Conservation (phyloP, 2,113 vertebrate species). For the Neotragus pygmaeus region DNA sequence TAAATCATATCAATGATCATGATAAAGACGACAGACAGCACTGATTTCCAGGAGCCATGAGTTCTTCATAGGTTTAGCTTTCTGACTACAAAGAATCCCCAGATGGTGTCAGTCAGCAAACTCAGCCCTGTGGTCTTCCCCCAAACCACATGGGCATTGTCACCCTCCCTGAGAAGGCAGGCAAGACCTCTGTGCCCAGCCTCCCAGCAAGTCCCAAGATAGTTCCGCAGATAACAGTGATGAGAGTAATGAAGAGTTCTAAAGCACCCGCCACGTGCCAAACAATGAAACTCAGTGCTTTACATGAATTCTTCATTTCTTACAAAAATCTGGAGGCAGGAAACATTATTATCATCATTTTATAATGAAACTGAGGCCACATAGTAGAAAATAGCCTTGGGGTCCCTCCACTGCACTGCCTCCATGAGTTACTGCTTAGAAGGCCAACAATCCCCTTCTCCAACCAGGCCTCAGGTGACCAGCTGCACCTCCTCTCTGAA, state of each 20-base stretch:
- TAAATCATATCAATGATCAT: background rate
- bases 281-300: background rate
- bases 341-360: background rate
- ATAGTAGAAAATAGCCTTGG: background rate
- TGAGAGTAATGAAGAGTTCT: background rate
- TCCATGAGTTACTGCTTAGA: fast-evolving
- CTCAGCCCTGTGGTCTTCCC: background rate
- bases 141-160: background rate
- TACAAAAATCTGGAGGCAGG: background rate
- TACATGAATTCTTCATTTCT: background rate
- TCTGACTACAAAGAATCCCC: background rate
- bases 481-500: background rate
- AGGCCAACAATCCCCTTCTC: background rate
- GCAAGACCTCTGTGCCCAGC: background rate
- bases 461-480: background rate
- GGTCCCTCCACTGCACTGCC: background rate
- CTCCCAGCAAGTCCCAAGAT: background rate
- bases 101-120: background rate
- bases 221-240: background rate
- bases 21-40: background rate
- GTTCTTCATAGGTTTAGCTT: background rate
- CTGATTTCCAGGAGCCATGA: background rate
- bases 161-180: background rate
- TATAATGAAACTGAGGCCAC: background rate
- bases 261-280: fast-evolving